Evolutionary conservation across 2,113 vertebrate genomes (phyloP).

Genomic region (Gasterosteus nipponicus): DNA sequence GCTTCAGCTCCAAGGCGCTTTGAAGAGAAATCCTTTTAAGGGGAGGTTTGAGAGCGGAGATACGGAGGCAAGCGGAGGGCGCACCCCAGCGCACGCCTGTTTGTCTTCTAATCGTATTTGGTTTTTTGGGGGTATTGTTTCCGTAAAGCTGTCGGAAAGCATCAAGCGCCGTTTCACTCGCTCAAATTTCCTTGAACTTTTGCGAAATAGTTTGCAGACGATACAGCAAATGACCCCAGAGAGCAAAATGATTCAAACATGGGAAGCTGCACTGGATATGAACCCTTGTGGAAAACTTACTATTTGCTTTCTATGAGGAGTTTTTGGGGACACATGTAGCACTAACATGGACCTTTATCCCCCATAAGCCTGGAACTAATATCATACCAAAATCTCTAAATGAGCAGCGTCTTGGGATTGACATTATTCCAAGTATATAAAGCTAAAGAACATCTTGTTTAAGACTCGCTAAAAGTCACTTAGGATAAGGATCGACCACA

Average conservation of each 20-base stretch:
- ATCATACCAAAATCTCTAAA: constrained; percentile 16
- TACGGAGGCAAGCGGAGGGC: constrained; percentile 21
- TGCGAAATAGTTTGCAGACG: constrained; percentile 12
- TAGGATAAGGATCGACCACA: not conserved
- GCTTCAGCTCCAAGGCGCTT: constrained; percentile 40
- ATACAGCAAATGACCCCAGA: constrained; percentile 2
- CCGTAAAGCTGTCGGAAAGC: constrained; percentile 5
- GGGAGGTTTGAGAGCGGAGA: constrained; percentile 25
- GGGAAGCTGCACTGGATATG: constrained; percentile 28
- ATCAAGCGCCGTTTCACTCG: not conserved
- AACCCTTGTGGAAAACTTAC: constrained; percentile 24
- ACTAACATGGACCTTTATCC: constrained; percentile 9
- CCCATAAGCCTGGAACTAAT: constrained; percentile 4
- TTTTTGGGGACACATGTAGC: constrained; percentile 4
- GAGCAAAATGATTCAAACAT: constrained; percentile 15
- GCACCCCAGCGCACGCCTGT: constrained; percentile 30
- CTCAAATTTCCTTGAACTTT: constrained; percentile 24
- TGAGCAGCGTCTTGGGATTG: constrained; percentile 5
- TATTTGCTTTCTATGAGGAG: not conserved
- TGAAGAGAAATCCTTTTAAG: constrained; percentile 49
- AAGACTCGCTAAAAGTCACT: constrained; percentile 23
- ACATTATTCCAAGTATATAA: constrained; percentile 43
- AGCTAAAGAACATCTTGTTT: constrained; percentile 42
- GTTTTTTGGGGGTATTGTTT: not conserved
- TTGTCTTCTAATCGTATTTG: constrained; percentile 40